These are phyloP conservation scores for Ectropis grisescens DNA, from an alignment of 1,140 invertebrate genomes.

Conservation along the genomic window DNA sequence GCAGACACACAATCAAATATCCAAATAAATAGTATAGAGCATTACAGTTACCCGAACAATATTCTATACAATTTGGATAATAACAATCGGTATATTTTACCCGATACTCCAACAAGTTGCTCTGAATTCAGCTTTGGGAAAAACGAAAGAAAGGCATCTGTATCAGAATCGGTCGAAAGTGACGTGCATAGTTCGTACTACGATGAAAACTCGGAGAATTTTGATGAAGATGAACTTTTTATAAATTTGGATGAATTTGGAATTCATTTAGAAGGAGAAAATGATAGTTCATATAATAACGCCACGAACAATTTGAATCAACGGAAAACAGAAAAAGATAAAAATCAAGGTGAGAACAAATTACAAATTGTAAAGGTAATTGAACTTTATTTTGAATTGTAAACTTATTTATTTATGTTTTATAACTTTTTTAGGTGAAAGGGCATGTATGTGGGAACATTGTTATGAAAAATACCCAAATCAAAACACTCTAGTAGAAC, in stretches of 20 bases:
- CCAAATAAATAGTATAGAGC: conserved; percentile 48
- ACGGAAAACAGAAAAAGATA: conserved; percentile 5
- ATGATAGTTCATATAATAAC: conserved; percentile 13
- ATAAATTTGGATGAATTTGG: conserved; percentile 59
- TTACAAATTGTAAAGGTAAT: no score
- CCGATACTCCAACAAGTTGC: conserved; percentile 56
- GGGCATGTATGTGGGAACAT: conserved; percentile 85
- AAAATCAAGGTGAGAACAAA: conserved; percentile 27
- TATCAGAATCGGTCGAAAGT: conserved; percentile 55
- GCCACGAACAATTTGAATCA: conserved; percentile 1
- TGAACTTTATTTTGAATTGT: no score
- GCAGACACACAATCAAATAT: conserved; percentile 18
- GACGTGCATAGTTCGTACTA: conserved; percentile 54
- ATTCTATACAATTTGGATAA: conserved; percentile 47
- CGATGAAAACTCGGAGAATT: conserved; percentile 55
- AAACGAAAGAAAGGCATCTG: conserved; percentile 40
- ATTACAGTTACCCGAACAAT: conserved; percentile 63
- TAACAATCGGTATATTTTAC: conserved; percentile 42
- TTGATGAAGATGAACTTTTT: conserved; percentile 57
- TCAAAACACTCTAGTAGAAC: conserved; percentile 86
- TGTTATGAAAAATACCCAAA: conserved; percentile 84
- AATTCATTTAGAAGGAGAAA: conserved; percentile 38
- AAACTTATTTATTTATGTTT: no score
- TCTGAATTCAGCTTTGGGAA: conserved; percentile 54
- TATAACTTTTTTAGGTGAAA: conserved; percentile 51